phyloP scores from a whole-genome alignment of 2,888 invertebrate species.

The Sinodicranocentrus sp. region DNA sequence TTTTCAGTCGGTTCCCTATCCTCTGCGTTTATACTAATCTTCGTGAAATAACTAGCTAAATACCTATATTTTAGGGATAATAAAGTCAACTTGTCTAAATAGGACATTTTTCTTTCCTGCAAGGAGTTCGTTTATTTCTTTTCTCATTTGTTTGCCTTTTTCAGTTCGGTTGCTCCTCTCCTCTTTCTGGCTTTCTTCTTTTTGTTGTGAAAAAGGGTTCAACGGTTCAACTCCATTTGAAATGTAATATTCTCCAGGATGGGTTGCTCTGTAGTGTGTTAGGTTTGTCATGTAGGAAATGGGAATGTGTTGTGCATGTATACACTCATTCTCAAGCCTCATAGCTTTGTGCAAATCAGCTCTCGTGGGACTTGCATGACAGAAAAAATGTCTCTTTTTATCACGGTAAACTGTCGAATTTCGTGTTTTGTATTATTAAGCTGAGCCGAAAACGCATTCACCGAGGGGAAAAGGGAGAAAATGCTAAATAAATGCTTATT shows the following conservation, averaged over 20 bases:
- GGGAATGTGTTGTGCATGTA: constrained; percentile 22
- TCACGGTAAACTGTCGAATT: constrained; percentile 77
- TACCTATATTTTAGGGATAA: constrained; percentile 44
- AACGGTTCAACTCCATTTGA: constrained; percentile 48
- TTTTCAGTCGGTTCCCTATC: constrained; percentile 10
- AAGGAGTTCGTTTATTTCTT: constrained; percentile 58
- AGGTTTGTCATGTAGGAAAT: constrained; percentile 50
- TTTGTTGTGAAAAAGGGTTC: constrained; percentile 27
- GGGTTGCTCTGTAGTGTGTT: constrained; percentile 34
- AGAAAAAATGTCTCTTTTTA: constrained; percentile 77
- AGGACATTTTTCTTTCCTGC: constrained; percentile 26
- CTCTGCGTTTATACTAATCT: constrained; percentile 46
- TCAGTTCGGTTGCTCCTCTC: constrained; percentile 7
- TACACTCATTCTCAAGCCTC: constrained; percentile 64
- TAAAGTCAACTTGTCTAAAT: constrained; percentile 35
- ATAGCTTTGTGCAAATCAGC: constrained; percentile 69
- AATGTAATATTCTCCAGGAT: constrained; percentile 50
- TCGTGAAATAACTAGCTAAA: constrained; percentile 62
- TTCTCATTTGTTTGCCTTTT: constrained; percentile 45
- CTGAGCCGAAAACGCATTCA: constrained; percentile 40
- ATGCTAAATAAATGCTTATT: constrained; percentile 72
- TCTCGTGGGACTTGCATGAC: constrained; percentile 75
- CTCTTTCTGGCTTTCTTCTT: constrained; percentile 31
- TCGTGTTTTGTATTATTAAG: constrained; percentile 71
- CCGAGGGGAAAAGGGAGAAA: constrained; percentile 35